Evolutionary conservation across 2,797 vertebrate genomes (phyloP), one percentile per base, ranked within the genome.

Genomic region (Rachycentron canadum): DNA sequence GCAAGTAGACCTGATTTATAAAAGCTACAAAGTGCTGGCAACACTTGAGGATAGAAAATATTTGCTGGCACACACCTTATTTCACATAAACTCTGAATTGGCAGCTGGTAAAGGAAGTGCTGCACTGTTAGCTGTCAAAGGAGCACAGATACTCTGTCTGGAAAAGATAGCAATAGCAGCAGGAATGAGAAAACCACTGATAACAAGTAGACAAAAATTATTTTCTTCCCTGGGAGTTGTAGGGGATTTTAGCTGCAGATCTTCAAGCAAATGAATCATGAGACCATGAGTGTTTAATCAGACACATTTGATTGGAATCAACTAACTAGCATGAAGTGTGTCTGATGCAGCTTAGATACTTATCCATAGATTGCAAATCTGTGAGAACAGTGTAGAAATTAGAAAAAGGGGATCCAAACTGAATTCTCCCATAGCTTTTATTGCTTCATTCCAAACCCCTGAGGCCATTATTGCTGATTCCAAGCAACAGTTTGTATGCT

Each of bases 401-500:
- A 76, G 68, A 70, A 53, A 7, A 14, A 73, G 25, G 70, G 60
- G 17, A 82, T 76, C 83, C 72, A 63, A 85, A 86, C 69, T 49
- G 30, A 81, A 88, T 83, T 85, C 75, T 86, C 87, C 92, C 68
- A 83, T 61, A 64, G 85, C 69, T 73, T 87, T 75, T 77, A 81
- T 82, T 87, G 83, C 84, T 89, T 85, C 84, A 88, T 81, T 83
- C 77, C 73, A 78, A 75, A 55, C 56, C 79, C 87, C 77, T 40
- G 56, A 85, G 88, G 85, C 80, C 63, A 63, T 65, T 78, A 79
- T 82, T 82, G 32, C 81, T 13, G 77, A 88, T 86, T 86, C 30
- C 62, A 86, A 83, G 78, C 77, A 90, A 88, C 73, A 71, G 89
- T 77, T 78, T 86, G 88, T 86, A 79, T 78, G 85, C 86, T 59